Evolutionary conservation across 2,888 invertebrate species (phyloP).

Genomic region (Drosophila pegasa): DNA sequence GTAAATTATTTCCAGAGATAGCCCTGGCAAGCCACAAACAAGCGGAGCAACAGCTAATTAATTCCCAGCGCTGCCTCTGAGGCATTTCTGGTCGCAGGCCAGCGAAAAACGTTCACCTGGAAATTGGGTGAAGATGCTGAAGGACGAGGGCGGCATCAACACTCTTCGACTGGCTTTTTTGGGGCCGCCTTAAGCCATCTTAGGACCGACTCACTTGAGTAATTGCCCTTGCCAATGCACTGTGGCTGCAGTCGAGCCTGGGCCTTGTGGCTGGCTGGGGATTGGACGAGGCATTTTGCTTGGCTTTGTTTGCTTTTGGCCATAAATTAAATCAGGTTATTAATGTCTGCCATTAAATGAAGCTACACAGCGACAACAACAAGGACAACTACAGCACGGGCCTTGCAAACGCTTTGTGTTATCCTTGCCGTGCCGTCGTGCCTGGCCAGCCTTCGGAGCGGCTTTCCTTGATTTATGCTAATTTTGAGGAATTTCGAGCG

Average conservation of each 20-base stretch:
- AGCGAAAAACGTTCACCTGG: conserved; percentile 62
- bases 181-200: conserved; percentile 63
- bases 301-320: conserved; percentile 73
- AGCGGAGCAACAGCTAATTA: conserved; percentile 76
- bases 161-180: conserved; percentile 21
- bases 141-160: conserved; percentile 13
- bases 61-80: conserved; percentile 80
- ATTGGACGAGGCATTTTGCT: conserved; percentile 15
- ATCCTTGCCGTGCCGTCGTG: conserved; percentile 21
- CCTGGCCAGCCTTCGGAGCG: conserved; percentile 14
- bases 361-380: conserved; percentile 53
- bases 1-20: conserved; percentile 72
- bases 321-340: conserved; percentile 79
- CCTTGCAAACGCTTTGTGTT: conserved; percentile 25
- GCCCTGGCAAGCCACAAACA: conserved; percentile 60
- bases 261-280: conserved; percentile 6
- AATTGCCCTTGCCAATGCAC: conserved; percentile 67
- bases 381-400: conserved; percentile 33
- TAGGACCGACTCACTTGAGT: conserved; percentile 69
- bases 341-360: conserved; percentile 77
- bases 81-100: conserved; percentile 66
- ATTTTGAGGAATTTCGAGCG: conserved; percentile 69
- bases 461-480: conserved; percentile 67
- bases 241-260: conserved; percentile 53
- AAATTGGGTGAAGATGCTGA: background rate